A percentile compares a stretch with the other conserved stretches of the same genome.
Evolutionary conservation across 2,797 vertebrate species (phyloP).

Genomic region (Crenuchus spilurus): DNA sequence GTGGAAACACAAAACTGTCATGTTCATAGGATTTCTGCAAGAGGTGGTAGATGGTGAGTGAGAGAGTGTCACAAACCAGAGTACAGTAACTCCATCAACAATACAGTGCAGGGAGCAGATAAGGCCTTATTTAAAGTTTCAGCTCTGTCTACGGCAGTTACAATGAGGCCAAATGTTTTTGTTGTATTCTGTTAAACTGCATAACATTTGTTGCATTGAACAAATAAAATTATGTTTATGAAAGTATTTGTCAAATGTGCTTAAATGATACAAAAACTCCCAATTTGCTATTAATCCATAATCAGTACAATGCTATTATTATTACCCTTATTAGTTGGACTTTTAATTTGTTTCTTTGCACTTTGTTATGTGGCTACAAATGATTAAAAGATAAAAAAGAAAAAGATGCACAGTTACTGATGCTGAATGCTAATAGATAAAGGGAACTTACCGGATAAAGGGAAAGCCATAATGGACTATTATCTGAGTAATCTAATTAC

Average conservation of each 20-base stretch:
- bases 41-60: no score
- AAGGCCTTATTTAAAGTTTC: neutral
- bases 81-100: neutral
- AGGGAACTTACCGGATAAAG: neutral
- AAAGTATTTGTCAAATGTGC: neutral
- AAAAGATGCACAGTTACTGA: neutral
- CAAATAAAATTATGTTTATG: neutral
- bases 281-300: neutral
- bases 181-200: no score
- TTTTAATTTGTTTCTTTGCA: no score
- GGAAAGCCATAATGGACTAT: conserved; percentile 1
- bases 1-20: conserved; percentile 12
- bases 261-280: no score
- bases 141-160: no score
- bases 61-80: neutral
- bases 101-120: conserved; percentile 3
- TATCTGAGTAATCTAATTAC: conserved; percentile 2
- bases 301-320: no score
- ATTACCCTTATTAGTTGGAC: neutral
- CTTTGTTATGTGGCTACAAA: neutral
- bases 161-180: no score
- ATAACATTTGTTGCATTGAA: no score
- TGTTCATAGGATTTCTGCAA: neutral
- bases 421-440: neutral
- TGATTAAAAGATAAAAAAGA: neutral